Conservation (phyloP, 2,113 vertebrate genomes). For the Coregonus clupeaformis region DNA sequence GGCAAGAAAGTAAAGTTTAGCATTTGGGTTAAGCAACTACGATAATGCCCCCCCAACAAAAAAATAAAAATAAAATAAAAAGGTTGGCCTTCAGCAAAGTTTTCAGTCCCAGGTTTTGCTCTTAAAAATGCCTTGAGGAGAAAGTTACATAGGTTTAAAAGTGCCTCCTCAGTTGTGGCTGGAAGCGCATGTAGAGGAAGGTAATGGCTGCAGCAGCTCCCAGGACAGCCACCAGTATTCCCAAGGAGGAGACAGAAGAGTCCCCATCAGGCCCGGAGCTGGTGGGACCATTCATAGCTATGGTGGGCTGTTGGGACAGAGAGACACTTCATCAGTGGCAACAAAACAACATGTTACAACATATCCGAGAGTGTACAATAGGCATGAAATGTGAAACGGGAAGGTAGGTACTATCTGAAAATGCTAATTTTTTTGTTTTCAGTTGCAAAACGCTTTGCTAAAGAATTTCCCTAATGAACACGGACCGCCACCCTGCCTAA, state of each 20-base stretch:
- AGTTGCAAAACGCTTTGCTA: too few species aligned
- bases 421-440: too few species aligned
- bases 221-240: constrained; percentile 27
- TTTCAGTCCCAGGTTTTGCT: constrained; percentile 27
- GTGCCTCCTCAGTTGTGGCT: constrained; percentile 15
- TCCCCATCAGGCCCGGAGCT: constrained; percentile 41
- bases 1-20: constrained; percentile 21
- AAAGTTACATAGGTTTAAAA: constrained; percentile 41
- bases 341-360: neutral
- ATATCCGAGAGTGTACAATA: neutral
- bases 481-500: too few species aligned
- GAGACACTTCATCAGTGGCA: neutral
- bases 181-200: constrained; percentile 50
- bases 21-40: constrained; percentile 41
- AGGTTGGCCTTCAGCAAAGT: constrained; percentile 51
- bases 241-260: constrained; percentile 24
- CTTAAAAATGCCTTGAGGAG: constrained; percentile 43
- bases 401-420: too few species aligned
- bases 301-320: constrained; percentile 46
- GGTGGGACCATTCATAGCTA: constrained; percentile 53
- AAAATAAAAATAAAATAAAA: neutral
- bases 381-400: too few species aligned
- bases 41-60: constrained; percentile 43
- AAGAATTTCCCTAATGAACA: too few species aligned
- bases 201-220: constrained; percentile 30